Conservation (phyloP, 2,113 vertebrate species). For the Burhinus oedicnemus region DNA sequence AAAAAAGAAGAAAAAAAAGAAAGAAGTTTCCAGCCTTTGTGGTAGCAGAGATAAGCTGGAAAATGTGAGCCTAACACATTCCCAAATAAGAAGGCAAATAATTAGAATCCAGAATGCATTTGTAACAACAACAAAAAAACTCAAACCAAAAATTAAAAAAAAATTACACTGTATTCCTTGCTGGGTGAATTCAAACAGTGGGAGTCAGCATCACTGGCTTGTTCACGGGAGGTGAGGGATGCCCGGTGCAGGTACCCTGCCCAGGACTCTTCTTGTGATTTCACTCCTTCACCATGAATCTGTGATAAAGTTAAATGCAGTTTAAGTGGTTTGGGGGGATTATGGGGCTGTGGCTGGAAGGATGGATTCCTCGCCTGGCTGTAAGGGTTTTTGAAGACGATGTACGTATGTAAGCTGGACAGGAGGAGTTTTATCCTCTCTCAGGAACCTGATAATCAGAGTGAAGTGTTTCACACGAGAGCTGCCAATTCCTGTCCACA, state of each 20-base stretch:
- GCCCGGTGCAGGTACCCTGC: not conserved
- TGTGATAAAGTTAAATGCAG: not conserved
- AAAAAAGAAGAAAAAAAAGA: not conserved
- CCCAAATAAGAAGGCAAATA: not conserved
- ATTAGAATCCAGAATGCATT: not conserved
- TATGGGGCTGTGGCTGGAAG: not conserved
- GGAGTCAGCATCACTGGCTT: not conserved
- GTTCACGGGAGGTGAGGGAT: not conserved
- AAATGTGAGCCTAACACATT: not conserved
- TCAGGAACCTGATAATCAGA: not conserved
- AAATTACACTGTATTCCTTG: not conserved
- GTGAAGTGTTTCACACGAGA: not conserved
- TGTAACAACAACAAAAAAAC: not conserved
- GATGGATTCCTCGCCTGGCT: not conserved
- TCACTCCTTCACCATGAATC: not conserved
- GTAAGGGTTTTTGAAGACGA: not conserved
- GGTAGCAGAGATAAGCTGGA: slow-evolving; percentile 21
- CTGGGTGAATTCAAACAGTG: fast-evolving
- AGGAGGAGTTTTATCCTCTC: not conserved
- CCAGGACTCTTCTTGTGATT: not conserved
- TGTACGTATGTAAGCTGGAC: not conserved
- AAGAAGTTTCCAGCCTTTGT: slow-evolving; percentile 41
- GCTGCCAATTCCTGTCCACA: not conserved
- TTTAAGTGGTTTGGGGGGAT: not conserved
- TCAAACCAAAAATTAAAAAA: not conserved